These are phyloP conservation scores for Bergia puertoricense DNA, from an alignment of 92 coral and sea anemone genomes.

Conservation along the genomic window DNA sequence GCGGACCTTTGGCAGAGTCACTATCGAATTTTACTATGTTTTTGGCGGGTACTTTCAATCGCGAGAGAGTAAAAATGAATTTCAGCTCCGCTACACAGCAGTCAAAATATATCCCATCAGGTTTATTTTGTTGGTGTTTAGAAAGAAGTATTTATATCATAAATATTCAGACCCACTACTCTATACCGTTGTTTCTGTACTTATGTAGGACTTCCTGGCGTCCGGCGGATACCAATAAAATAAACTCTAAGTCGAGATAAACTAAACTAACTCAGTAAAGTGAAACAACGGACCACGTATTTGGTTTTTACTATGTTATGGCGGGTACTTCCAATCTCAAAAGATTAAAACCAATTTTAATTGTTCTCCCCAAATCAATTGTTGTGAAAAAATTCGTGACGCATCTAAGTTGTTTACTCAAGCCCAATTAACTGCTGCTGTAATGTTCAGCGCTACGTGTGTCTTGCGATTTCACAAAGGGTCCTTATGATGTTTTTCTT, in stretches of 20 bases:
- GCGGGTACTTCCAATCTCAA: background rate
- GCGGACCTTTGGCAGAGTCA: background rate
- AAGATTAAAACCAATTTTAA: background rate
- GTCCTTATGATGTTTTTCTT: background rate
- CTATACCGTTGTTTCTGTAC: no score
- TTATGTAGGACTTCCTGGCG: no score
- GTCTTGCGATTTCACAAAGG: no score
- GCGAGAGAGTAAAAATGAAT: background rate
- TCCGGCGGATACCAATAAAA: no score
- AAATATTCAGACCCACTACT: no score
- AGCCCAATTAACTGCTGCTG: background rate
- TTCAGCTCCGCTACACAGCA: no score
- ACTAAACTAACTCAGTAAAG: no score
- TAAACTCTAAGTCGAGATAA: no score
- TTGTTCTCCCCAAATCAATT: background rate
- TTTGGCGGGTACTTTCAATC: background rate
- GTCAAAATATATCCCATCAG: no score
- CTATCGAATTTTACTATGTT: background rate
- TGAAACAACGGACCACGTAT: no score
- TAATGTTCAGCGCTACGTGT: background rate
- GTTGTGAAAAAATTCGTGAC: background rate
- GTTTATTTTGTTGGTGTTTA: no score
- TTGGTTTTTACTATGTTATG: background rate
- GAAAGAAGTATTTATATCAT: no score
- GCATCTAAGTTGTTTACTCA: background rate